Evolutionary conservation across 2,888 invertebrate genomes (phyloP).

Genomic region (Polietes domitor): DNA sequence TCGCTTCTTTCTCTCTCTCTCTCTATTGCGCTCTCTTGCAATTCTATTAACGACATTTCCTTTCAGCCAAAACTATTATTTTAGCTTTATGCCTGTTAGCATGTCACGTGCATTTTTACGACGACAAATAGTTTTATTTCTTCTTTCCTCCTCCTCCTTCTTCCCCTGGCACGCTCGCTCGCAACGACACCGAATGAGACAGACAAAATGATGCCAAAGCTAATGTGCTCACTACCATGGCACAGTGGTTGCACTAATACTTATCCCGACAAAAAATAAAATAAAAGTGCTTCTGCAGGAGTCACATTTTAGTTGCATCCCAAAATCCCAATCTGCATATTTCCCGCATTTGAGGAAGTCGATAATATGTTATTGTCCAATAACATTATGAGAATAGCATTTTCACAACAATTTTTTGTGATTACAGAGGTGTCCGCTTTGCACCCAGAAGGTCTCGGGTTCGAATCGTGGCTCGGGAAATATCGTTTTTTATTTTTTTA

Average conservation of each 20-base stretch:
- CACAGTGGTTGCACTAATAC: neutral
- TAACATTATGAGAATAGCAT: no score
- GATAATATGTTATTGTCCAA: no score
- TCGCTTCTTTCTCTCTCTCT: neutral
- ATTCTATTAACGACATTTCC: constrained; percentile 13
- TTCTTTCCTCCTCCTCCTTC: neutral
- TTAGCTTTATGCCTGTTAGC: constrained; percentile 63
- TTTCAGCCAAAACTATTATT: constrained; percentile 57
- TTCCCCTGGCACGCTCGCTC: neutral
- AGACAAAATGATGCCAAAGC: neutral
- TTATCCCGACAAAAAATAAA: no score
- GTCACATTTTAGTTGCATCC: no score
- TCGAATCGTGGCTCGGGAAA: no score
- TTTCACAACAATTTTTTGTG: no score
- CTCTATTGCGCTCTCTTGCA: neutral
- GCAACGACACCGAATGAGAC: neutral
- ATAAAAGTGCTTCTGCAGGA: no score
- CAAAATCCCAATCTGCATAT: no score
- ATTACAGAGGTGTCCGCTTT: no score
- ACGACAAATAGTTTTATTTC: constrained; percentile 46
- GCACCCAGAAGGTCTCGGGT: no score
- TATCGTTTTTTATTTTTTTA: no score
- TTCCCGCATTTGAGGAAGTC: no score
- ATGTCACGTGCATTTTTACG: constrained; percentile 63
- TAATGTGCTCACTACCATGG: neutral